A percentile compares a stretch with the other conserved stretches of the same genome.
Evolutionary conservation across 2,113 vertebrate species (phyloP).

Genomic region (Carettochelys insculpta): DNA sequence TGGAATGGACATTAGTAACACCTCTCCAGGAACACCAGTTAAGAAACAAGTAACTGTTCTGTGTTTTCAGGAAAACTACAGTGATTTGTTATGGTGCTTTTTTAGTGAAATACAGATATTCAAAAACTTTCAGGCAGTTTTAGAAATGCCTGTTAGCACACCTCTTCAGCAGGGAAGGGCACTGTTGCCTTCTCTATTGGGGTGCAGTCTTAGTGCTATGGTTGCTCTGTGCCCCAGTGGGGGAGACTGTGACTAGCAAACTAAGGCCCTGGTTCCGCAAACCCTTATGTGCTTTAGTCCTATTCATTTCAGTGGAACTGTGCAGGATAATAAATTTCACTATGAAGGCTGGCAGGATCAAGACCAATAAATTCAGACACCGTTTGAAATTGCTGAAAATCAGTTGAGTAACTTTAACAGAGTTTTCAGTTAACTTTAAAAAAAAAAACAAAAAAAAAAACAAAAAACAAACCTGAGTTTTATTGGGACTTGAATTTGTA

Average conservation of each 20-base stretch:
- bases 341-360: not conserved
- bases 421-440: not conserved
- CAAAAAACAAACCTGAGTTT: not conserved
- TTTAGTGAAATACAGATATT: not conserved
- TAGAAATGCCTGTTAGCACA: rapidly evolving
- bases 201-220: not conserved
- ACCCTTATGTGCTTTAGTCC: not conserved
- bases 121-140: not conserved
- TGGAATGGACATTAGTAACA: too few species aligned
- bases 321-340: not conserved
- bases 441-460: too few species aligned
- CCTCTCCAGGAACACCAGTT: too few species aligned
- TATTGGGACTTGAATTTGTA: not conserved
- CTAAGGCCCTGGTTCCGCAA: not conserved
- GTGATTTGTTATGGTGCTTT: not conserved
- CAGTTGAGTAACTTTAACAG: not conserved
- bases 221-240: not conserved
- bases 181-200: not conserved
- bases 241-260: not conserved
- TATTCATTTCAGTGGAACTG: not conserved
- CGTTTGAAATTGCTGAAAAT: not conserved
- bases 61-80: not conserved
- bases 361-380: not conserved
- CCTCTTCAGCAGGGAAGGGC: not conserved
- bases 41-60: too few species aligned